phyloP scores from a whole-genome alignment of 1,140 invertebrate genomes.

The Linepithema humile region DNA sequence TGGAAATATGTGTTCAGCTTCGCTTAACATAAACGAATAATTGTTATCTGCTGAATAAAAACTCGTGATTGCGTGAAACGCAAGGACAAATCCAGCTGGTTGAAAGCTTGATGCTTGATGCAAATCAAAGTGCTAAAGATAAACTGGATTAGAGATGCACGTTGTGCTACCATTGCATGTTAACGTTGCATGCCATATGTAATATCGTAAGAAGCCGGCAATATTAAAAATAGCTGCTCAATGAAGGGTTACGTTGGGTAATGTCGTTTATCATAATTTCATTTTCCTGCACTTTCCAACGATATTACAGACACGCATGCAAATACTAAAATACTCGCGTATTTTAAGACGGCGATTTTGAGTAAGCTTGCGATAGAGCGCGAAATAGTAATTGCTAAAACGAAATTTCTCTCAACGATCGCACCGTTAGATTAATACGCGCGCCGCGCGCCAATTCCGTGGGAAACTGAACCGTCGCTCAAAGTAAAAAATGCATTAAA shows the following conservation, averaged over 20 bases:
- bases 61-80: background rate
- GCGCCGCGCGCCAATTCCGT: background rate
- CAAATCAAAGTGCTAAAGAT: background rate
- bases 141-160: constrained; percentile 15
- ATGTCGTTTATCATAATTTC: constrained; percentile 42
- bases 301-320: background rate
- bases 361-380: background rate
- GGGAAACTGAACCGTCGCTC: background rate
- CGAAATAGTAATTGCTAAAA: background rate
- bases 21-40: background rate
- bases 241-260: constrained; percentile 24
- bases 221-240: constrained; percentile 46
- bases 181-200: constrained; percentile 17
- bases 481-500: constrained; percentile 47
- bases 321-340: background rate
- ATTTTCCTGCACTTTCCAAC: constrained; percentile 25
- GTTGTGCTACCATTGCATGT: background rate
- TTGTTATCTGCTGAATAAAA: background rate
- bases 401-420: background rate
- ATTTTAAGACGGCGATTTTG: constrained; percentile 19
- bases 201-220: constrained; percentile 6
- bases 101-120: background rate
- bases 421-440: background rate
- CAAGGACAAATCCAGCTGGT: background rate
- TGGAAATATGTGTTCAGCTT: background rate